Conservation (phyloP, 2,797 vertebrate genomes). For the Meda fulgida region DNA sequence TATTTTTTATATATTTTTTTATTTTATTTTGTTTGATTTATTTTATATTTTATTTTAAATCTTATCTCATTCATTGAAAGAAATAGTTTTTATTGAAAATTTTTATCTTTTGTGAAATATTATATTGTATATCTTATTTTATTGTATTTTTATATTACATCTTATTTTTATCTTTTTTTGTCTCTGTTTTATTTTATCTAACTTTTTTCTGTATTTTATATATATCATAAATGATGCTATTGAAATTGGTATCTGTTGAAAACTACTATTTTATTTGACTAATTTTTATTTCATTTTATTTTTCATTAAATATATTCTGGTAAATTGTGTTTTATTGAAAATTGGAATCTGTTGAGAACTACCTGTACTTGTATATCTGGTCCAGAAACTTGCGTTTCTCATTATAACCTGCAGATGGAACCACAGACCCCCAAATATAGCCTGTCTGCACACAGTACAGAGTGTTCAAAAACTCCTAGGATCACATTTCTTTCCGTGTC, state of each 20-base stretch:
- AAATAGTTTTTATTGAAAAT: too few relatives aligned
- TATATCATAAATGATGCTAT: not conserved
- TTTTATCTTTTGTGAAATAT: too few relatives aligned
- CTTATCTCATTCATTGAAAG: not conserved
- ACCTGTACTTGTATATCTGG: not conserved
- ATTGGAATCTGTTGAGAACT: not conserved
- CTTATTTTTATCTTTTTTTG: not conserved
- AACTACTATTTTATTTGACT: not conserved
- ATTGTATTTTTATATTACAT: not conserved
- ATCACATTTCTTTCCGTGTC: conserved; percentile 75
- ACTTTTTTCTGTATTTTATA: not conserved
- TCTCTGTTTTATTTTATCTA: not conserved
- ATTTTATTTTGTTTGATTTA: not conserved
- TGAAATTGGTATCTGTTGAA: not conserved
- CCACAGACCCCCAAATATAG: conserved; percentile 36
- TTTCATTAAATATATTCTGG: not conserved
- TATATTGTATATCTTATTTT: not conserved
- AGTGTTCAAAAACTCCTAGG: conserved; percentile 72
- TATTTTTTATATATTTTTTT: not conserved
- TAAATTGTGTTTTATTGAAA: not conserved
- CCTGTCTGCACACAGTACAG: conserved; percentile 56
- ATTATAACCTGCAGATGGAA: conserved; percentile 71
- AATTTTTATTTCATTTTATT: not conserved
- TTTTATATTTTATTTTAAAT: not conserved
- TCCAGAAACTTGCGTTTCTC: not conserved